These are phyloP conservation scores for Alaudala cheleensis DNA, from an alignment of 2,113 vertebrate genomes.

Conservation along the genomic window DNA sequence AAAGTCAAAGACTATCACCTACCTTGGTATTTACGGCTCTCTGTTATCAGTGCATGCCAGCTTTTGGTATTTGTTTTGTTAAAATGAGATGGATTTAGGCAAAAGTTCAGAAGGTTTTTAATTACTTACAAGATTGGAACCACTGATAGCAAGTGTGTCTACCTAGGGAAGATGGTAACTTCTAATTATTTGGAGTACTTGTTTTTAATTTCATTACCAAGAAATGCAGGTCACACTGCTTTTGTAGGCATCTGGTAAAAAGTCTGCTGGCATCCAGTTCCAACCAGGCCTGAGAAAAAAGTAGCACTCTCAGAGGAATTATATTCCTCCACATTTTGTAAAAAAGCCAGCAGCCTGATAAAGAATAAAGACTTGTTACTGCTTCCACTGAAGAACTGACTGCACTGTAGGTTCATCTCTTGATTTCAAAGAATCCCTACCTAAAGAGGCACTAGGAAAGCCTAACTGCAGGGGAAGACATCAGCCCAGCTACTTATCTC, in stretches of 20 bases:
- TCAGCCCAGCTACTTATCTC: neutral
- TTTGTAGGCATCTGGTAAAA: neutral
- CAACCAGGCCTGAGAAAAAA: neutral
- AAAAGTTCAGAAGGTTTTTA: slow-evolving; percentile 39
- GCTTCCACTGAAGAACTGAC: neutral
- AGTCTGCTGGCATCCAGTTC: neutral
- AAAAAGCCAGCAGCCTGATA: neutral
- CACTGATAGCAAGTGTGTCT: neutral
- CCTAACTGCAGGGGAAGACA: neutral
- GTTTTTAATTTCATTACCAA: neutral
- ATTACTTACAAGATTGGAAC: neutral
- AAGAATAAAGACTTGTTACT: neutral
- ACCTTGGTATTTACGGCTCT: neutral
- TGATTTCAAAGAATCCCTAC: neutral
- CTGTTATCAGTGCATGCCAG: neutral
- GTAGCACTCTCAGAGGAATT: neutral
- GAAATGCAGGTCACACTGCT: neutral
- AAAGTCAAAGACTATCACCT: neutral
- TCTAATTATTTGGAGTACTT: neutral
- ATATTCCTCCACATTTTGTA: neutral
- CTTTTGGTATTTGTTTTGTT: slow-evolving; percentile 13
- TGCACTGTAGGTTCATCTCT: neutral
- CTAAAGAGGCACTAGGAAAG: neutral
- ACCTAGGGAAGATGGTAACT: neutral
- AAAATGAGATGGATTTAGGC: neutral